These are phyloP conservation scores for Staurois parvus DNA, from an alignment of 2,797 vertebrate genomes.

Conservation along the genomic window DNA sequence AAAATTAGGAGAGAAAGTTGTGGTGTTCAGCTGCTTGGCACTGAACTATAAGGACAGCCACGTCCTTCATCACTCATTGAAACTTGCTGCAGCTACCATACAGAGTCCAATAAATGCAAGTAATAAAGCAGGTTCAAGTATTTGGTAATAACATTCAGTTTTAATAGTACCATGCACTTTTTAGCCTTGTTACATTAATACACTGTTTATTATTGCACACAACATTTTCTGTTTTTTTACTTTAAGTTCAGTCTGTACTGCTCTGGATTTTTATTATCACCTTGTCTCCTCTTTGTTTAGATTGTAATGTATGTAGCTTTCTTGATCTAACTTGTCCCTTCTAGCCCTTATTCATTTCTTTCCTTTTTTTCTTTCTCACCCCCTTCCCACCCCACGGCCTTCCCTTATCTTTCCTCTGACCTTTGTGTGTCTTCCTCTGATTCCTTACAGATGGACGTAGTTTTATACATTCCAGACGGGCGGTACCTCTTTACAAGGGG, in stretches of 20 bases:
- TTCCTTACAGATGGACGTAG: constrained; percentile 99
- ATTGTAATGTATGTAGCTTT: not conserved
- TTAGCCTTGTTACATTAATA: no score
- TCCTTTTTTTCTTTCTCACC: not conserved
- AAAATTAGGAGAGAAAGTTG: not conserved
- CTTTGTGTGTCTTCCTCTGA: constrained; percentile 79
- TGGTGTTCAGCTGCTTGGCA: not conserved
- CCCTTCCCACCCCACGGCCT: not conserved
- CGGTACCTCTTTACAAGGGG: constrained; percentile 90
- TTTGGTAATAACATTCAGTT: no score
- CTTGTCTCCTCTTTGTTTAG: not conserved
- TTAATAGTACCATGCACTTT: no score
- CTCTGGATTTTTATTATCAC: not conserved
- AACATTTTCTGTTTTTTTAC: not conserved
- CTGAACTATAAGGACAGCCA: no score
- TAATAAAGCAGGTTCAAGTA: no score
- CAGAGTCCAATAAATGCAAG: no score
- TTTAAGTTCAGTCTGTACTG: not conserved
- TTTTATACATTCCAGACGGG: constrained; percentile 99
- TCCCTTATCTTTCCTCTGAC: constrained; percentile 60
- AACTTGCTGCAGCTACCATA: no score
- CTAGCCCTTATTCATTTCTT: not conserved
- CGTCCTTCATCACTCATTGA: no score
- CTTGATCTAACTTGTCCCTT: not conserved
- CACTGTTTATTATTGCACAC: no score